Evolutionary conservation across 2,113 vertebrate genomes (phyloP).

Genomic region (Archocentrus centrarchus): DNA sequence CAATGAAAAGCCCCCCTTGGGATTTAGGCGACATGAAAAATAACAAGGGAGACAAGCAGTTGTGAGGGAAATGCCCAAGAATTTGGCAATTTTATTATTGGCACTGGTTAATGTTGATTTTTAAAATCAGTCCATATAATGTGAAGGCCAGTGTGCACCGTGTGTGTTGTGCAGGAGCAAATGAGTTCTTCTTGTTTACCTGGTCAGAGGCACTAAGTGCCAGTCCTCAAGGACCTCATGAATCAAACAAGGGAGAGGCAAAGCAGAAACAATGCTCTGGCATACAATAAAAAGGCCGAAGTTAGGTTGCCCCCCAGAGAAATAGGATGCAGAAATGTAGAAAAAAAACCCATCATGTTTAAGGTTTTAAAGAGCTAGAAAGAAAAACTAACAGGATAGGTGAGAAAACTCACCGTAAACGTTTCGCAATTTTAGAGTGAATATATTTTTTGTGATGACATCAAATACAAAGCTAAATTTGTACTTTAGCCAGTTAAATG

Average conservation of each 20-base stretch:
- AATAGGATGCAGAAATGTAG: constrained; percentile 24
- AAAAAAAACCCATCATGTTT: constrained; percentile 19
- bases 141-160: background rate
- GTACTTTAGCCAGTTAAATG: background rate
- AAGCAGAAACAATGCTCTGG: constrained; percentile 38
- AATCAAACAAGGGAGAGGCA: constrained; percentile 17
- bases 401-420: background rate
- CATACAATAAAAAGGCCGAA: constrained; percentile 56
- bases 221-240: constrained; percentile 49
- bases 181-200: constrained; percentile 39
- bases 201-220: constrained; percentile 54
- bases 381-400: constrained; percentile 2
- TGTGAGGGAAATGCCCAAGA: constrained; percentile 16
- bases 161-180: constrained; percentile 14
- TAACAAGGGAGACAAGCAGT: constrained; percentile 3
- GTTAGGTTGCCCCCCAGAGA: constrained; percentile 47
- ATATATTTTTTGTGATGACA: background rate
- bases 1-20: constrained; percentile 49
- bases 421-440: background rate
- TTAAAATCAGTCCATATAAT: constrained; percentile 26
- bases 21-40: constrained; percentile 38
- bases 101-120: constrained; percentile 1
- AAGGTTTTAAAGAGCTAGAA: constrained; percentile 24
- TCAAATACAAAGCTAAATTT: background rate
- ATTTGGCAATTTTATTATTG: constrained; percentile 21